These are phyloP conservation scores for Cydia pomonella DNA, from an alignment of 1,140 invertebrate species.

Conservation along the genomic window DNA sequence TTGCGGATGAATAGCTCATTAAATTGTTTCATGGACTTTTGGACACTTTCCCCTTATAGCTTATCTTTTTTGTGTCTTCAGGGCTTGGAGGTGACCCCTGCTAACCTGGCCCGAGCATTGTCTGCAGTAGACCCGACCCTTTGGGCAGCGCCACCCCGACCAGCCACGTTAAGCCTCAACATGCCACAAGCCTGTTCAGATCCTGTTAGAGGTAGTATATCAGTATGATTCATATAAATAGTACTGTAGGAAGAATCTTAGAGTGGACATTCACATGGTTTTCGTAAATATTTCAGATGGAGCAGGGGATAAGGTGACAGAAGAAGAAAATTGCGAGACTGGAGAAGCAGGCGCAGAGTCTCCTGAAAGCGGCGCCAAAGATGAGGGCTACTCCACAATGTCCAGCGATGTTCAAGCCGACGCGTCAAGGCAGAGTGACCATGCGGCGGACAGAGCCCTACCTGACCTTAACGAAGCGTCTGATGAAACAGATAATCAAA, in stretches of 20 bases:
- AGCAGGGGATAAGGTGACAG: constrained; percentile 67
- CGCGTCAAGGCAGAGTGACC: constrained; percentile 81
- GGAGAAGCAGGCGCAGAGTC: constrained; percentile 84
- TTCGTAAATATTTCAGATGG: constrained; percentile 50
- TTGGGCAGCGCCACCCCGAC: constrained; percentile 83
- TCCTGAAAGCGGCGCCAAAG: constrained; percentile 88
- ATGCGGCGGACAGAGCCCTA: constrained; percentile 81
- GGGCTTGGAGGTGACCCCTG: constrained; percentile 82
- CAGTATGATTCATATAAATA: neutral
- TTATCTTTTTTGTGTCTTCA: constrained; percentile 42
- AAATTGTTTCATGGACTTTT: neutral
- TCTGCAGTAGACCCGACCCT: constrained; percentile 83
- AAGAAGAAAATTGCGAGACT: constrained; percentile 73
- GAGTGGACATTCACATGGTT: neutral
- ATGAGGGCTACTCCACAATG: constrained; percentile 95
- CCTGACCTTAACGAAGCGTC: constrained; percentile 87
- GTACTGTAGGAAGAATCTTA: neutral
- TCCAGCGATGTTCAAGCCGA: constrained; percentile 92
- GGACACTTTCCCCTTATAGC: too few relatives aligned
- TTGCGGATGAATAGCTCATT: too few relatives aligned
- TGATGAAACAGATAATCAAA: constrained; percentile 84
- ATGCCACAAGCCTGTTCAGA: constrained; percentile 76
- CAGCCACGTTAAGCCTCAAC: constrained; percentile 84
- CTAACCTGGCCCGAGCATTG: constrained; percentile 80
- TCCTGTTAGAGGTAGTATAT: constrained; percentile 49